Conservation (phyloP, 2,888 invertebrate species). For the Drosophila kambysellisi region DNA sequence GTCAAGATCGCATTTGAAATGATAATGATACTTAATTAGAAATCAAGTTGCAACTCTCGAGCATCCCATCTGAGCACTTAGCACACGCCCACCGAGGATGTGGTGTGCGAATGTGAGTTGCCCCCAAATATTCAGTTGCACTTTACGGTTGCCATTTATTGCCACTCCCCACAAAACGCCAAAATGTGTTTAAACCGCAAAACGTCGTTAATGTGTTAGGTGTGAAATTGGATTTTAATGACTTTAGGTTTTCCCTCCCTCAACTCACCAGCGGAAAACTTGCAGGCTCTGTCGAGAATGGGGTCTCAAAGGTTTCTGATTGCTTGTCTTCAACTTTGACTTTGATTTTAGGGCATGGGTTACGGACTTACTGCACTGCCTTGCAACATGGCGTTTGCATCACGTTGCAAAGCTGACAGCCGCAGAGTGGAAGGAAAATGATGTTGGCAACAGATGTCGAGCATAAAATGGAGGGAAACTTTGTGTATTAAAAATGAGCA, state of each 20-base stretch:
- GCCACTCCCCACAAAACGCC: conserved; percentile 6
- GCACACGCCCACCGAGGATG: background rate
- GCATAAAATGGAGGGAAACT: background rate
- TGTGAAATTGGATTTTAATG: conserved; percentile 63
- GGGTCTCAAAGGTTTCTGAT: conserved; percentile 1
- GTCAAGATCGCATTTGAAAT: conserved; percentile 14
- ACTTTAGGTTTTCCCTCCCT: conserved; percentile 2
- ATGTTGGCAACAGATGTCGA: conserved; percentile 9
- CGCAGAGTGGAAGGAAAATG: conserved; percentile 11
- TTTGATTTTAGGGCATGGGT: conserved; percentile 29
- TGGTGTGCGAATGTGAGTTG: background rate
- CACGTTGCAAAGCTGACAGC: conserved; percentile 12
- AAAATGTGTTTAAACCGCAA: background rate
- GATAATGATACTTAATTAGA: conserved; percentile 67
- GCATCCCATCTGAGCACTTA: background rate
- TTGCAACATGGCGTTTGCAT: conserved; percentile 16
- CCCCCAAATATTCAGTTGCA: background rate
- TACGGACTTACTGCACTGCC: conserved; percentile 15
- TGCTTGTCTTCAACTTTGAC: conserved; percentile 14
- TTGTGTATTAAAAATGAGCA: background rate
- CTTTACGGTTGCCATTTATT: conserved; percentile 25
- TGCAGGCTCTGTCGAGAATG: conserved; percentile 3
- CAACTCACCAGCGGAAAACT: conserved; percentile 7
- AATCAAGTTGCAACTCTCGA: conserved; percentile 51
- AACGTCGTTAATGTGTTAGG: conserved; percentile 45